A percentile compares a stretch with the other conserved stretches of the same genome.
Evolutionary conservation across 64 coral and sea anemone species (phyloP).

Genomic region (Dendrophyllia cribrosa): DNA sequence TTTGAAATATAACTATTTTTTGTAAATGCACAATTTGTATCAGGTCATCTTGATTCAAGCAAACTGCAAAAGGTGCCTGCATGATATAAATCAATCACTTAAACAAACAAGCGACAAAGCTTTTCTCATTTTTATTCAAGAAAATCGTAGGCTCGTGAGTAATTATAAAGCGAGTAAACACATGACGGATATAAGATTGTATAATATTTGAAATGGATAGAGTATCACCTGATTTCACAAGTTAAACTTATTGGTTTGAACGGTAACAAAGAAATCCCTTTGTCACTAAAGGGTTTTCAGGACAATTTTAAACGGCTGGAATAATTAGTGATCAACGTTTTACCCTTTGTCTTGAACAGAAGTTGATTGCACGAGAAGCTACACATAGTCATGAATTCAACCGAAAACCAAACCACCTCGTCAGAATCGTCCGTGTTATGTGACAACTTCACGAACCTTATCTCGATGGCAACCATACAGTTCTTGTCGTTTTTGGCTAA

Average conservation of each 20-base stretch:
- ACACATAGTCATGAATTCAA: background rate
- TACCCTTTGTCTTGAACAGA: background rate
- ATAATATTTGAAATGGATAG: background rate
- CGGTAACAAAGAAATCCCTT: too few species aligned
- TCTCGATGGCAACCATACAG: slow-evolving; percentile 40
- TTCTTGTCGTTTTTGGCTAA: slow-evolving; percentile 57
- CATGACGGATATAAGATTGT: background rate
- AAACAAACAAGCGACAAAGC: background rate
- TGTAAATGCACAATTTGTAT: background rate
- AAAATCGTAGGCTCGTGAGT: background rate
- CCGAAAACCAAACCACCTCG: background rate
- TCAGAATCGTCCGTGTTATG: background rate
- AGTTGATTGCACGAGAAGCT: background rate
- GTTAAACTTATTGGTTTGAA: background rate
- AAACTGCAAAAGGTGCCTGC: background rate
- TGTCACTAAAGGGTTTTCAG: too few species aligned
- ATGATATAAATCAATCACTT: background rate
- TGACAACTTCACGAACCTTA: background rate
- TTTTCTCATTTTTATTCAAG: slow-evolving; percentile 8
- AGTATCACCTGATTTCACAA: background rate
- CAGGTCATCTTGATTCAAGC: background rate
- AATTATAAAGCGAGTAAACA: background rate
- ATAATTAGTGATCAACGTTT: background rate
- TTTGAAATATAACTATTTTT: background rate
- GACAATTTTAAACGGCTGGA: too few species aligned